Evolutionary conservation across 2,888 invertebrate genomes (phyloP).

Genomic region (Thymelicus sylvestris): DNA sequence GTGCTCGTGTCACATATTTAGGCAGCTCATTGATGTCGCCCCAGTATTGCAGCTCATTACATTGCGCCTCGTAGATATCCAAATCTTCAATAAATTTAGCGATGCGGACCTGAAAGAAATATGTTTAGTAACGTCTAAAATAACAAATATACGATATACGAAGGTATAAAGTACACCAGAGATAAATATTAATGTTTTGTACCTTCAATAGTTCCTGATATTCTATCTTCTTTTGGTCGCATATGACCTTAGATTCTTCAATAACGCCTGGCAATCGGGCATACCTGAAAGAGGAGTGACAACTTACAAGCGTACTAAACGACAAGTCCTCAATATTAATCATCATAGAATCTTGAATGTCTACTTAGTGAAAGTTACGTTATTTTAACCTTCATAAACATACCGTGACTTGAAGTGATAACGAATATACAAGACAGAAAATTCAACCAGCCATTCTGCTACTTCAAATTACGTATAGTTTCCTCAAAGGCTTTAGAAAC

Average conservation of each 20-base stretch:
- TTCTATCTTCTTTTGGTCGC: constrained; percentile 92
- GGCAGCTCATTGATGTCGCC: constrained; percentile 93
- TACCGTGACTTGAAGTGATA: too few species aligned
- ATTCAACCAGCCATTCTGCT: too few species aligned
- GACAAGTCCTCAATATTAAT: too few species aligned
- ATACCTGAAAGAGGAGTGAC: constrained; percentile 77
- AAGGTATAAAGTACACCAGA: background rate
- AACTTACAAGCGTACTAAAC: background rate
- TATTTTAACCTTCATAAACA: too few species aligned
- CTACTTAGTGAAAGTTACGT: too few species aligned
- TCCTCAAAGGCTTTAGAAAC: too few species aligned
- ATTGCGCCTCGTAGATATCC: constrained; percentile 90
- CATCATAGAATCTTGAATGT: too few species aligned
- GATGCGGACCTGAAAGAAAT: constrained; percentile 82
- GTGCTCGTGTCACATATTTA: constrained; percentile 92
- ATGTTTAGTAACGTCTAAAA: background rate
- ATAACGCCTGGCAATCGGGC: constrained; percentile 91
- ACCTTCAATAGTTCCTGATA: constrained; percentile 92
- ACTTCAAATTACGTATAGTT: too few species aligned
- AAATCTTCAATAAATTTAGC: constrained; percentile 93
- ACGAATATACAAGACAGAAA: too few species aligned
- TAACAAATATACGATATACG: background rate
- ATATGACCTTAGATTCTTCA: constrained; percentile 91
- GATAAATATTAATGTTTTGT: constrained; percentile 20
- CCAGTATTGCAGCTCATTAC: constrained; percentile 94